Evolutionary conservation across 2,888 invertebrate genomes (phyloP), one percentile per base, ranked within the genome.

Genomic region (Dione vanillae): DNA sequence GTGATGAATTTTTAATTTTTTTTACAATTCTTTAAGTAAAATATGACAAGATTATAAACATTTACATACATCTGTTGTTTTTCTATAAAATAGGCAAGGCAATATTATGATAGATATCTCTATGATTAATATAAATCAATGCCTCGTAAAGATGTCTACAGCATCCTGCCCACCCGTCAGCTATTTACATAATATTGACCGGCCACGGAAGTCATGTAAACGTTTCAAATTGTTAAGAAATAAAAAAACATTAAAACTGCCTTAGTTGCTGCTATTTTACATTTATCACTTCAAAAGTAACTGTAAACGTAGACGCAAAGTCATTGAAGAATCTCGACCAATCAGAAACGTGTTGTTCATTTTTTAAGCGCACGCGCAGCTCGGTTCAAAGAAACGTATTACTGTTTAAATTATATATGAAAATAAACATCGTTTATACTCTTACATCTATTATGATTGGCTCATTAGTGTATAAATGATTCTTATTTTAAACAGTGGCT

Each of bases 301-400:
- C 71, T 71, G 69, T 73, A 71, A 61, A 49, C 64, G 51, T 27
- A 70, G 67, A 71, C 40, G 74, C 74, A 52, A 77, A 82, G 82
- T 82, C 83, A 83, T 75, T 73, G 74, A 77, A 69, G 82, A 78
- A 82, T 83, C 77, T 76, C 62, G 70, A 74, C 74, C 79, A 81
- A 78, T 83, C 78, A 80, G 45, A 71, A 67, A 67, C 70, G 45
- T 72, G 73, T 73, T 76, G 74, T 77, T 76, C 77, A 68, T 75
- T 78, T 78, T 80, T 82, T 78, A 75, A 72, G 70, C 71, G 65
- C 74, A 58, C 65, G 72, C 72, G 45, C 67, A 75, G 74, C 47
- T 19, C 75, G 68, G 59, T 76, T 78, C 76, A 74, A 76, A 76
- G 71, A 75, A 76, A 45, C 71, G 75, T 78, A 76, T 79, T 80